phyloP scores from a whole-genome alignment of 2,888 invertebrate species.

The Mylabris sibirica region DNA sequence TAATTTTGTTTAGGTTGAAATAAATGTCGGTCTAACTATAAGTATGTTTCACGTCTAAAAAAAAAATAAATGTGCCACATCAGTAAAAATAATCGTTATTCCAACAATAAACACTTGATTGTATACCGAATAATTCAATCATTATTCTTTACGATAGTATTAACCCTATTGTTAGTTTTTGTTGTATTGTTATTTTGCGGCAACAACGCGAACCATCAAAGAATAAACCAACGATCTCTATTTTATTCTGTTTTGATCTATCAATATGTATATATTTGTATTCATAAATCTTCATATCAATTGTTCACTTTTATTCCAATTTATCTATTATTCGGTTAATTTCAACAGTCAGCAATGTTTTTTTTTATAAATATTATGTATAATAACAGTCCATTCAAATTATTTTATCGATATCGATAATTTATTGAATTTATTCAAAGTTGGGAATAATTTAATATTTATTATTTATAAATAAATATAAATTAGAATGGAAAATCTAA shows the following conservation, averaged over 20 bases:
- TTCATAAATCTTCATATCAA: conserved; percentile 25
- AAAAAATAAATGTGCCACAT: conserved; percentile 50
- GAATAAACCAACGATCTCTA: conserved; percentile 36
- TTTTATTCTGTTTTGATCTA: conserved; percentile 38
- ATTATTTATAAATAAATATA: conserved; percentile 40
- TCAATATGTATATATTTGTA: conserved; percentile 33
- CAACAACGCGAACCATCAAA: conserved; percentile 33
- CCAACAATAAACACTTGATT: conserved; percentile 49
- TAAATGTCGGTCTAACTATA: background rate
- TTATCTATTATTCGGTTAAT: background rate
- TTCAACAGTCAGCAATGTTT: conserved; percentile 14
- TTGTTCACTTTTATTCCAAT: conserved; percentile 24
- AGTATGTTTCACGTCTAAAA: conserved; percentile 25
- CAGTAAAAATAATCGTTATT: conserved; percentile 50
- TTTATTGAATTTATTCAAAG: conserved; percentile 24
- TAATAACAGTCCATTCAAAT: conserved; percentile 11
- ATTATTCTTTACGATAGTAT: conserved; percentile 53
- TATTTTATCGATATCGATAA: conserved; percentile 25
- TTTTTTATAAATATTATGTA: conserved; percentile 19
- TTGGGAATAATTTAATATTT: conserved; percentile 50
- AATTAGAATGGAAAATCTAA: conserved; percentile 50
- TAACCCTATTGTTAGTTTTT: conserved; percentile 50
- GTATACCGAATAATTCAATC: conserved; percentile 52
- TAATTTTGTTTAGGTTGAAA: background rate
- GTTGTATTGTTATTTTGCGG: conserved; percentile 40